Base-by-base conservation (phyloP, 2,797 vertebrate species). In the Halcyon chelicuti region DNA sequence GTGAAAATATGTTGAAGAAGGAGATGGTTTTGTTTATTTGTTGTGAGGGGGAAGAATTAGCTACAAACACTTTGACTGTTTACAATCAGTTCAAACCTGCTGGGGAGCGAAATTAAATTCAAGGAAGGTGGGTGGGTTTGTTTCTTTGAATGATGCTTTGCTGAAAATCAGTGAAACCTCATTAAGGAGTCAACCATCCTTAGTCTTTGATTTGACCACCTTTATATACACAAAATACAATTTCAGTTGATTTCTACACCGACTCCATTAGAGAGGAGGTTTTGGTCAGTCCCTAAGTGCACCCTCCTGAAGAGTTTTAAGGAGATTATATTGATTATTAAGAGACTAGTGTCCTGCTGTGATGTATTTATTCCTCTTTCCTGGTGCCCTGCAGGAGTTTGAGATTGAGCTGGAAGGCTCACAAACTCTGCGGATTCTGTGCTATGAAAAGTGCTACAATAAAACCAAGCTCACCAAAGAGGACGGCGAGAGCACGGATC, bases 331-430 rank as follows among this genome's bases (percentile, higher is more conserved):
- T 18, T 78, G 61, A 75, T 71, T 80, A 12, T 54, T 61, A 37
- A 74, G 44, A 71, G 19, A 11, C 19, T 65, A 20, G 17, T 42
- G 39, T 68, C 57, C 33, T 85, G 73, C 73, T 70, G 62, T 67
- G 80, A 25, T 58, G 37, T 78, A 61, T 67, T 85, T 77, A 66
- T 60, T 80, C 47, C 51, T 84, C 49, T 95, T 54, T 83, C 21
- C 60, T 84, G 91, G 95, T 97, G 37, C 80, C 39, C n/a, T 85
- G 19, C 75, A 98, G 99, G 99, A 99, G 97, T 99, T 99, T 93
- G 99, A 99, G 97, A 99, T 99, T 5, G 99, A 99, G 94, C 98
- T 99, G 94, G 99, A 99, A 95, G 99, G 99, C 83, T 99, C 99
- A 7, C 99, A 99, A 68, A 99, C 99, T 4, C 90, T 99, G 94